Conservation (phyloP, 2,113 vertebrate species). For the Gopherus evgoodei region DNA sequence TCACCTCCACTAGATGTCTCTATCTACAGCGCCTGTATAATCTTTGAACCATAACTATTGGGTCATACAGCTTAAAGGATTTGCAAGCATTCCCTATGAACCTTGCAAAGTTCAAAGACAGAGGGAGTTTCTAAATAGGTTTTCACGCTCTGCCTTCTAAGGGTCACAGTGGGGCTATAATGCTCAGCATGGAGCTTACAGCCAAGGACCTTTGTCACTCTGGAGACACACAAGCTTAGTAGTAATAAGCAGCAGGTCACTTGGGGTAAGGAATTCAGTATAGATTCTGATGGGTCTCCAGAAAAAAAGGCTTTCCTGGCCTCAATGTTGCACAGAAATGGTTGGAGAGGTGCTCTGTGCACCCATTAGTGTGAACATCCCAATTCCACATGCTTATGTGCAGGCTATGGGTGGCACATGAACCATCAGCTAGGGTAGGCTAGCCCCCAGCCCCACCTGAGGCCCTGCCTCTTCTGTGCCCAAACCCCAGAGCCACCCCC, state of each 20-base stretch:
- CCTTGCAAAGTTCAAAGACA: accelerated
- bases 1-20: accelerated
- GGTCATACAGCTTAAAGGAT: not conserved
- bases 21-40: not conserved
- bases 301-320: not conserved
- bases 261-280: not conserved
- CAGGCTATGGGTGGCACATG: not conserved
- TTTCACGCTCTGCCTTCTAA: not conserved
- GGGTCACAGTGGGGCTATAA: not conserved
- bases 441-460: too few species aligned
- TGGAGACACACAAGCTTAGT: not conserved
- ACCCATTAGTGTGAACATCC: not conserved
- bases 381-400: not conserved
- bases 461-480: too few species aligned
- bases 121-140: not conserved
- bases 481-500: too few species aligned
- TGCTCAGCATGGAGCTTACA: not conserved
- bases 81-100: not conserved
- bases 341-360: accelerated
- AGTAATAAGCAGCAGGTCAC: not conserved
- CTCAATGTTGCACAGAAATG: not conserved
- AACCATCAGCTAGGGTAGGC: too few species aligned
- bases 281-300: not conserved
- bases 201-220: not conserved
- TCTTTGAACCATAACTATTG: not conserved